Percentiles rank a stretch among this genome's conserved stretches.
Evolutionary conservation across 2,113 vertebrate species (phyloP).

Genomic region (Cephalopholis sonnerati): DNA sequence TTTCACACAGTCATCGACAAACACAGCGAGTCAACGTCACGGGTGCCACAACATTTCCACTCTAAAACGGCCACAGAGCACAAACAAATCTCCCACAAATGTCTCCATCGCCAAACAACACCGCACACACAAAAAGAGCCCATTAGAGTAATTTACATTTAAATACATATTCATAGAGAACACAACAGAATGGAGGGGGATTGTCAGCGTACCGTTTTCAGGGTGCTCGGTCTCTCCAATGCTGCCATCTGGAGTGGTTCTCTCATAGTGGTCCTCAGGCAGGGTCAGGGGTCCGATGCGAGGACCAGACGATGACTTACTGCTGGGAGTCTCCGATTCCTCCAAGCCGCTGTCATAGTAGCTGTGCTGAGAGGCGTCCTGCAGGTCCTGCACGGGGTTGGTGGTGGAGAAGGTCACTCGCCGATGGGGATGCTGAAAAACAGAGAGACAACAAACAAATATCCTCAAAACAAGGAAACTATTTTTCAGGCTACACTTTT

Average conservation of each 20-base stretch:
- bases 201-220: conserved; percentile 90
- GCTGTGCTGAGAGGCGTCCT: conserved; percentile 97
- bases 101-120: conserved; percentile 12
- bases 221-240: conserved; percentile 99
- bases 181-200: background rate
- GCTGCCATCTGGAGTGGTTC: conserved; percentile 98
- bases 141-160: conserved; percentile 57
- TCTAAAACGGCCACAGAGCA: conserved; percentile 40
- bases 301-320: conserved; percentile 97
- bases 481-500: conserved; percentile 3
- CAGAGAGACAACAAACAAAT: conserved; percentile 44
- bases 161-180: conserved; percentile 67
- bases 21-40: conserved; percentile 52
- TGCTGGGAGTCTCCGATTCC: conserved; percentile 98
- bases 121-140: conserved; percentile 23
- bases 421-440: conserved; percentile 94
- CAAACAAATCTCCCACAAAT: conserved; percentile 54
- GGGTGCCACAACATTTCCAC: conserved; percentile 55
- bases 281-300: conserved; percentile 96
- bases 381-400: conserved; percentile 97
- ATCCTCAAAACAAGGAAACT: conserved; percentile 21
- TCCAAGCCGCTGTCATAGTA: conserved; percentile 99
- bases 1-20: conserved; percentile 60
- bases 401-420: conserved; percentile 98
- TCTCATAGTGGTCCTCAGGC: conserved; percentile 97